Percentiles rank a stretch among this genome's conserved stretches.
Evolutionary conservation across 1,140 invertebrate genomes (phyloP).

Genomic region (Metopolophium dirhodum): DNA sequence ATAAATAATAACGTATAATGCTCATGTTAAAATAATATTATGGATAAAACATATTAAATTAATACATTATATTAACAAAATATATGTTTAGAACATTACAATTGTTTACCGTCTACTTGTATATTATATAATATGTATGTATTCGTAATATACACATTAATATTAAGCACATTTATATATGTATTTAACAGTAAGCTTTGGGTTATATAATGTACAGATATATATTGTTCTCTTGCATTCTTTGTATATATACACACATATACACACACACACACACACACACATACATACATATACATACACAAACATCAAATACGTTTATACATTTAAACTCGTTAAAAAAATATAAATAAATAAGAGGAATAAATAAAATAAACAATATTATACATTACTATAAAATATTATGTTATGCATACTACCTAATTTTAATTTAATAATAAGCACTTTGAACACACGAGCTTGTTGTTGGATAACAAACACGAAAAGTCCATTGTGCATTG

Average conservation of each 20-base stretch:
- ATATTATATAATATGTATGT: neutral
- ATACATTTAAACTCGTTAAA: conserved; percentile 35
- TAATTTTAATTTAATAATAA: conserved; percentile 36
- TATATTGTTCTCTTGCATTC: conserved; percentile 25
- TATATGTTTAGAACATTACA: conserved; percentile 32
- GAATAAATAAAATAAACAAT: conserved; percentile 36
- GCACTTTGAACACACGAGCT: neutral
- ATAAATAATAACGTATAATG: conserved; percentile 53
- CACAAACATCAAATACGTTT: neutral
- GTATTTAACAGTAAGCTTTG: conserved; percentile 42
- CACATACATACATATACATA: neutral
- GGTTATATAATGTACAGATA: conserved; percentile 19
- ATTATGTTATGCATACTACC: neutral
- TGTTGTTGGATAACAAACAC: neutral
- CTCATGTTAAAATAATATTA: conserved; percentile 49
- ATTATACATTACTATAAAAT: neutral
- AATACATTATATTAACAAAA: conserved; percentile 45
- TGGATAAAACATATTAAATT: conserved; percentile 30
- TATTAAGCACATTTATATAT: neutral
- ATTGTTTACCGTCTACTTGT: neutral
- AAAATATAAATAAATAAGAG: conserved; percentile 50
- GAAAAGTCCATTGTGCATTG: neutral
- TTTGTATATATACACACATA: neutral
- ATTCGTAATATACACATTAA: neutral
- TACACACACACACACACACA: neutral